Evolutionary conservation across 1,140 invertebrate genomes (phyloP).

Genomic region (Neodiprion fabricii): DNA sequence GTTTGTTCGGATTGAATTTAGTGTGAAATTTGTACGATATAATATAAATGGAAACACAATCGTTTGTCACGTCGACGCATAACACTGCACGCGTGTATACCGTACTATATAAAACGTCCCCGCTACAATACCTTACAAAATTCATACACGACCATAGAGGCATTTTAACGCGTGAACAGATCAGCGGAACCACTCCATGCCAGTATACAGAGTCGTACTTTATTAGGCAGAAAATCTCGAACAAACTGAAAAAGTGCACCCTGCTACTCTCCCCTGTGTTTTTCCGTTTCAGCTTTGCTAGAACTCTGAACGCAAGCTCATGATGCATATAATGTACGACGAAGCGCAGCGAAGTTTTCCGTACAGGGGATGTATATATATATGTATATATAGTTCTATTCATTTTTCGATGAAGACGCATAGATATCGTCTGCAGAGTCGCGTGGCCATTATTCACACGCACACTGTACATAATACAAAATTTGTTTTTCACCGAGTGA

Average conservation of each 20-base stretch:
- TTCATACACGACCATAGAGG: constrained; percentile 21
- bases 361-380: not conserved
- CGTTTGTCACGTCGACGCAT: constrained; percentile 19
- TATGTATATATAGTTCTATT: not conserved
- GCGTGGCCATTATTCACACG: not conserved
- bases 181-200: not conserved
- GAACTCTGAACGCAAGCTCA: too few species aligned
- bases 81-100: constrained; percentile 23
- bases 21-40: constrained; percentile 33
- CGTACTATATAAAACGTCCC: not conserved
- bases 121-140: constrained; percentile 25
- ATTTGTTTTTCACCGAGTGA: not conserved
- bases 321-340: too few species aligned
- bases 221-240: constrained; percentile 5
- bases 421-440: not conserved
- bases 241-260: not conserved
- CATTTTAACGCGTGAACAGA: constrained; percentile 20
- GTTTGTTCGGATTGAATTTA: constrained; percentile 28
- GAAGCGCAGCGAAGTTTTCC: not conserved
- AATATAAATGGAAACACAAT: constrained; percentile 33
- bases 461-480: not conserved
- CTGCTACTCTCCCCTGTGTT: not conserved
- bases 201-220: not conserved
- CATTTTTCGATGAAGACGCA: not conserved
- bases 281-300: too few species aligned